These are phyloP conservation scores for Hyla sarda DNA, from an alignment of 2,113 vertebrate species.

Conservation along the genomic window DNA sequence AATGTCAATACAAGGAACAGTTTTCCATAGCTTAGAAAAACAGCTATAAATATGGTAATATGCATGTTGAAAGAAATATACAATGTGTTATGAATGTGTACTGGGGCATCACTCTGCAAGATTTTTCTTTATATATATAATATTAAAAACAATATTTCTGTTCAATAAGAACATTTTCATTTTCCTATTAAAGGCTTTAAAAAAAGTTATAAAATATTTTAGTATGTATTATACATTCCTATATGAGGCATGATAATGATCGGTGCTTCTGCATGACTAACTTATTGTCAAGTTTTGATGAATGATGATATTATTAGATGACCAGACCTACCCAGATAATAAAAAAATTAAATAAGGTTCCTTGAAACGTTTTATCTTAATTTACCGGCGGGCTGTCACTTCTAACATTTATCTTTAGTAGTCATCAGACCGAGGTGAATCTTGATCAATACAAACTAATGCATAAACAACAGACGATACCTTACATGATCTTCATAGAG, in stretches of 20 bases:
- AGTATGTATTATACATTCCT: not conserved
- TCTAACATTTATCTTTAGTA: conserved; percentile 12
- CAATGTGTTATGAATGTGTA: not conserved
- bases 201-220: not conserved
- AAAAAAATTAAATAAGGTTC: not conserved
- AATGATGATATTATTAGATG: not conserved
- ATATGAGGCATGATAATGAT: not conserved
- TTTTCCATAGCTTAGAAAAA: not conserved
- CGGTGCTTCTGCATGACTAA: not conserved
- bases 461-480: not conserved
- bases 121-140: no score
- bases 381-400: not conserved
- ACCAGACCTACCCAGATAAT: not conserved
- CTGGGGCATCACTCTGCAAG: no score
- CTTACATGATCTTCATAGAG: not conserved
- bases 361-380: not conserved
- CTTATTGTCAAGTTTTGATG: not conserved
- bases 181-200: not conserved
- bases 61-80: not conserved
- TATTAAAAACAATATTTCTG: not conserved
- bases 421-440: conserved; percentile 9
- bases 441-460: conserved; percentile 9
- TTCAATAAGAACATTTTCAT: not conserved
- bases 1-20: not conserved
- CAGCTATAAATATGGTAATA: not conserved